Base-by-base conservation (phyloP, 2,797 vertebrate species). In the Acrossocheilus fasciatus region DNA sequence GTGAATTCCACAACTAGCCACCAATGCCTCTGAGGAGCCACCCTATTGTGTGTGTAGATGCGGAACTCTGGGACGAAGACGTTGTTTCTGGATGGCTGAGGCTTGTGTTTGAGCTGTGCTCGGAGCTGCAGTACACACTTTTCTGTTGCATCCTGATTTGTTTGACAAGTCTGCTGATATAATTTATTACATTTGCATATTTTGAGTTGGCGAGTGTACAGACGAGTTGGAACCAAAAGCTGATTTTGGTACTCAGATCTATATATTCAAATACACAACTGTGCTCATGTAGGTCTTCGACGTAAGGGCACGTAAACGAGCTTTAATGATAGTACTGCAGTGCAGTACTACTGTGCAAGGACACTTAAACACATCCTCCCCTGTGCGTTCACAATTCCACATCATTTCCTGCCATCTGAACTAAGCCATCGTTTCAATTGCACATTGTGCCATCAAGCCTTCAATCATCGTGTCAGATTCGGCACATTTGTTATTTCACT, bases 1-100 rank as follows among this genome's bases (percentile, higher is more conserved):
- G 94, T 97, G 98, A 98, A 98, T 98, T 98, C 97, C 94, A 93
- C 96, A 93, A 96, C 93, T 95, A 93, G 92, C 92, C 92, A 82
- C 93, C 89, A 91, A 93, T 92, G 92, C 93, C 94, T 94, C 92
- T 84, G 86, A 89, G 90, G 70, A 73, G 78, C 69, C 43, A 90
- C 89, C 86, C 91, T 89, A 45, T 89, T 90, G 91, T 92, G 89
- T 78, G 84, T 76, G 86, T 87, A 81, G 86, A 88, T 91, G 92
- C 89, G 91, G 87, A 93, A 20, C 43, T 39, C 79, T 47, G 62
- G 47, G 75, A 85, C 23, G 30, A 83, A 59, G 30, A 34, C 1
- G 45, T 80, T 86, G 69, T 81, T 43, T 47, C 64, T 85, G 79
- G 18, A 62, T 59, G 69, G 45, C 84, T 86, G 80, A 84, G 59